Evolutionary conservation across 2,888 invertebrate species (phyloP), one percentile per base, ranked within the genome.

Genomic region (Entomobrya proxima): DNA sequence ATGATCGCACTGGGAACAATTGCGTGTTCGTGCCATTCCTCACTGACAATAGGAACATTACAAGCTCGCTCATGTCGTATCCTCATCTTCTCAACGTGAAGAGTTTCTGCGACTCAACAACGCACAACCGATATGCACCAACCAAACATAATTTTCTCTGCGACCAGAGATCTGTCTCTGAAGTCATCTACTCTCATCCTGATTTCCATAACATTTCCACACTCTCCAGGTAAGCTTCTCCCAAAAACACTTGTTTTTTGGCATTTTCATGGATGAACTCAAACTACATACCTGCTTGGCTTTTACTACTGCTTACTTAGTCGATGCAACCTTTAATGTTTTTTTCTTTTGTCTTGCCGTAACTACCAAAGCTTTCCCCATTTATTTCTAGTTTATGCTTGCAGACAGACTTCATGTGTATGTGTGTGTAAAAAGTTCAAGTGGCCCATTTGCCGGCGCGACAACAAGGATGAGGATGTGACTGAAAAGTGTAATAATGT

Each of bases 91-190:
- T 82, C 18, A 87, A 92, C 89, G 93, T 94, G 13, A 93, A 92
- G 5, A 93, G 93, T 91, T 94, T 95, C 91, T 95, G 95, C 91
- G 94, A 94, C 90, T 93, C 93, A 50, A 92, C 92, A 24, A 94
- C 92, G 47, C 95, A 95, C 91, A 94, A 95, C 90, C 92, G 92
- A 4, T 93, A 93, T 86, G 94, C 94, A 0, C 95, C 95, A 0
- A 95, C 94, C 27, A 94, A 94, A 91, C 95, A 95, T 87, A 95
- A 95, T 91, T 92, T 93, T 40, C 92, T 95, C 27, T 95, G 95
- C 91, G 92, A 93, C 81, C 92, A 94, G 32, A 92, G 93, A 61
- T 94, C 94, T 90, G 93, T 94, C 1, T 92, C 94, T 90, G 94
- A 94, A 86, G 93, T 95, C 24, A 94, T 94, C 80, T 91, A 93